Percentiles rank a stretch among this genome's conserved stretches.
Evolutionary conservation across 2,888 invertebrate species (phyloP).

Genomic region (Oxyteleia sp.): DNA sequence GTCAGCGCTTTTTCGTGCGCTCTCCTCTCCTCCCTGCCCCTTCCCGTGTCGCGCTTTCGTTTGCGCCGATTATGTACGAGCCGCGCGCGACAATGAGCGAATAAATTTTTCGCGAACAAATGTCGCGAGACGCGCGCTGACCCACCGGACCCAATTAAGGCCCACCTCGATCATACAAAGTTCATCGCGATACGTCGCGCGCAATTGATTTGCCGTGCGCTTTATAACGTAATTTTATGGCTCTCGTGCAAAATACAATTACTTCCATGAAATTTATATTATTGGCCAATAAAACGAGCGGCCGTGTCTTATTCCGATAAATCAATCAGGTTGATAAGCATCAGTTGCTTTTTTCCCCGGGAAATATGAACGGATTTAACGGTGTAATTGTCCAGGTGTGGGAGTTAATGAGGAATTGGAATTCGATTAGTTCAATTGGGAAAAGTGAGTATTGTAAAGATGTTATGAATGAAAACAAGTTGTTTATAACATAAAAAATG

Average conservation of each 20-base stretch:
- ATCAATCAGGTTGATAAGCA: constrained; percentile 58
- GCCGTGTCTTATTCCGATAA: constrained; percentile 38
- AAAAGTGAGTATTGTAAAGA: background rate
- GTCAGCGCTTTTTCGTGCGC: background rate
- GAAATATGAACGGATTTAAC: constrained; percentile 50
- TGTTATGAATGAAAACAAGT: background rate
- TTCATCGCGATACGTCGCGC: constrained; percentile 57
- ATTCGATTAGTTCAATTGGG: constrained; percentile 24
- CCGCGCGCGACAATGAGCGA: constrained; percentile 15
- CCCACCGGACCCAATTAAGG: too few relatives aligned
- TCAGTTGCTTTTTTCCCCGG: constrained; percentile 43
- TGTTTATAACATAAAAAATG: too few relatives aligned
- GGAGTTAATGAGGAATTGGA: constrained; percentile 40
- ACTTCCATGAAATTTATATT: constrained; percentile 57
- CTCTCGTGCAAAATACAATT: constrained; percentile 55
- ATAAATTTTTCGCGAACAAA: constrained; percentile 31
- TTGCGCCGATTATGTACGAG: background rate
- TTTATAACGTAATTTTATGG: constrained; percentile 58
- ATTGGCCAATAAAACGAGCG: constrained; percentile 51
- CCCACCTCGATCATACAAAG: constrained; percentile 58
- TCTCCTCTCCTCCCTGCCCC: too few relatives aligned
- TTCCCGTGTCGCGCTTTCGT: background rate
- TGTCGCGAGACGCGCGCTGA: constrained; percentile 13
- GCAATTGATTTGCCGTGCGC: constrained; percentile 53
- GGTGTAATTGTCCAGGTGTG: constrained; percentile 40